Conservation (phyloP, 2,797 vertebrate species). For the Sebastes flavidus region DNA sequence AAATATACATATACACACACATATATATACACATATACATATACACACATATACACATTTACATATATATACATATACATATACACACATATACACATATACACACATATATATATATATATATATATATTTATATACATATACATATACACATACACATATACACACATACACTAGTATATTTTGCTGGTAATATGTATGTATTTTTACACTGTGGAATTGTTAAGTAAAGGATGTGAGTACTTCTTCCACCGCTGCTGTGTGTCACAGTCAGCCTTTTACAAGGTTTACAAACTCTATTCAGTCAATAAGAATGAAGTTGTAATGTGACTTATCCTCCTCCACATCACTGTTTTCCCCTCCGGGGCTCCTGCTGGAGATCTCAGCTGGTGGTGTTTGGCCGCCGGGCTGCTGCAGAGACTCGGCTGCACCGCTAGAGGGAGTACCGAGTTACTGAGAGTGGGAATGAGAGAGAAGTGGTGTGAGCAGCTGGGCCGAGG, state of each 20-base stretch:
- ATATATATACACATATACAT: fast-evolving
- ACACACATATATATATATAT: fast-evolving
- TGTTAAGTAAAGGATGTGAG: not conserved
- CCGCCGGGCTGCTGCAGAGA: conserved; percentile 25
- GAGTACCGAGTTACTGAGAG: conserved; percentile 58
- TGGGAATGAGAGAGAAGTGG: conserved; percentile 35
- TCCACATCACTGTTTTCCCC: not conserved
- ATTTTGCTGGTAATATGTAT: not conserved
- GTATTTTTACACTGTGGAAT: not conserved
- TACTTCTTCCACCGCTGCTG: not conserved
- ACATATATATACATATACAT: no score
- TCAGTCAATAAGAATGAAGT: not conserved
- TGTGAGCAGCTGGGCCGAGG: conserved; percentile 40
- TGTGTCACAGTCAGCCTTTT: not conserved
- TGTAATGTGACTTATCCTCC: not conserved
- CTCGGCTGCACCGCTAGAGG: conserved; percentile 65
- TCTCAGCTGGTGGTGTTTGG: conserved; percentile 17
- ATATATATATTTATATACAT: no score
- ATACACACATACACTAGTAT: not conserved
- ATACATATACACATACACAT: no score
- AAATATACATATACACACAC: fast-evolving
- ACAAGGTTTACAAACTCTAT: not conserved
- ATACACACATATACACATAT: no score
- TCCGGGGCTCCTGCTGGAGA: not conserved
- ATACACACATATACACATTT: fast-evolving